Evolutionary conservation across 2,797 vertebrate species (phyloP).

Genomic region (Ibycter americanus): DNA sequence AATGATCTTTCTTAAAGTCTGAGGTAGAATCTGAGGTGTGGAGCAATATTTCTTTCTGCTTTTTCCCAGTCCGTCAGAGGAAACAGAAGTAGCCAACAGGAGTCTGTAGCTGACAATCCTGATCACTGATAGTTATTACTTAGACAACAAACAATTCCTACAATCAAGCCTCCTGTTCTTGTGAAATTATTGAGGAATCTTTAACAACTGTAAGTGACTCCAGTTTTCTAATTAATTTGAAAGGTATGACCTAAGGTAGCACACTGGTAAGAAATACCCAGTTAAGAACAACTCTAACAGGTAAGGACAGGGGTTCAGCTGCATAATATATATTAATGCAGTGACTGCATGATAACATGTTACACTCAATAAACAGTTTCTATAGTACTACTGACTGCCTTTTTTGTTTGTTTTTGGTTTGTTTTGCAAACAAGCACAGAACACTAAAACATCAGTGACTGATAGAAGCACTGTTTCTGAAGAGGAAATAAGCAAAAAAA

Average conservation of each 20-base stretch:
- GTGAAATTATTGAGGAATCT: neutral
- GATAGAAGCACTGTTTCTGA: neutral
- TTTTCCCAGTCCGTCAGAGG: neutral
- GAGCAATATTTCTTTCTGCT: neutral
- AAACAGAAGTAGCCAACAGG: neutral
- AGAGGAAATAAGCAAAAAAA: neutral
- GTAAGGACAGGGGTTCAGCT: neutral
- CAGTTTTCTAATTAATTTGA: neutral
- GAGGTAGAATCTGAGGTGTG: neutral
- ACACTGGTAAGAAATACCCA: neutral
- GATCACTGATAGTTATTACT: neutral
- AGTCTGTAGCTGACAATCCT: neutral
- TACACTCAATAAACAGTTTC: neutral
- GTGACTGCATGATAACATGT: neutral
- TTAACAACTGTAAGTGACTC: neutral
- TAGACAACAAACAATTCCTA: neutral
- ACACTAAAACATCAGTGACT: neutral
- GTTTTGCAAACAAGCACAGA: neutral
- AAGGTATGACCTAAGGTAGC: neutral
- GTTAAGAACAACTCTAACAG: neutral
- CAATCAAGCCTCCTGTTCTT: neutral
- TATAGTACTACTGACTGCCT: fast-evolving
- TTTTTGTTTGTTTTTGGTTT: too few species aligned
- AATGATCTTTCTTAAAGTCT: neutral
- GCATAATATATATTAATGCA: neutral